Base-by-base conservation (phyloP, 2,113 vertebrate species). In the Nematolebias whitei region DNA sequence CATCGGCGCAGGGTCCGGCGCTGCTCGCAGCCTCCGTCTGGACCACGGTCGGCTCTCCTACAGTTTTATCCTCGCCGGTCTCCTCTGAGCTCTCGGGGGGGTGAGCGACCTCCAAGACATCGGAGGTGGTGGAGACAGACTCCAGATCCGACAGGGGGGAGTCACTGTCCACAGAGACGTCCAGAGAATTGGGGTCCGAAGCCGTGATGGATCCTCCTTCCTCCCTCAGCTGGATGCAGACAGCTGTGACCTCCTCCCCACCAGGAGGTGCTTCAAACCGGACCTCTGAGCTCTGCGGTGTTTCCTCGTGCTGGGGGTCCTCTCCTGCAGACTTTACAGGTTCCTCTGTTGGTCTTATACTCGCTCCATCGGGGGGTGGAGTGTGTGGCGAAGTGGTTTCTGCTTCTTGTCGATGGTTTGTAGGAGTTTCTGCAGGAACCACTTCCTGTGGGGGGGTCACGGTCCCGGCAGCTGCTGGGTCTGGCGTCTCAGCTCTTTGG, bases 241-340 rank as follows among this genome's bases (percentile, higher is more conserved):
- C 1, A 8, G 47, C 54, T 68, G 2, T 43, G n/a, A 45, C 20
- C 10, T 45, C 55, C n/a, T 60, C 51, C 16, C 69, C 83, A 87
- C 59, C 5, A 87, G 83, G 51, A 51, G 82, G 83, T 0, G 75
- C 68, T 71, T 48, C 66, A 3, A 1, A 6, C 49, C 52, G 7
- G 16, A 12, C n/a, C 13, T 60, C 52, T 32, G 68, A 44, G 29
- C 38, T 20, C 16, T 11, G 32, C 0, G 12, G 16, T 29, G 53
- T 18, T 5, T 35, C 72, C 14, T 67, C 64, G 38, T 51, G 16
- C 24, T 40, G 24, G 11, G 52, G n/a, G 5, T 8, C 45, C 20
- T 67, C 78, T 11, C 40, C 19, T 54, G 70, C 11, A 32, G 15
- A 3, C 5, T 14, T 22, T 0, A 15, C n/a, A 5, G 79, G 20